These are phyloP conservation scores for Sclerodermus sp. DNA, from an alignment of 2,888 invertebrate species.

Conservation along the genomic window DNA sequence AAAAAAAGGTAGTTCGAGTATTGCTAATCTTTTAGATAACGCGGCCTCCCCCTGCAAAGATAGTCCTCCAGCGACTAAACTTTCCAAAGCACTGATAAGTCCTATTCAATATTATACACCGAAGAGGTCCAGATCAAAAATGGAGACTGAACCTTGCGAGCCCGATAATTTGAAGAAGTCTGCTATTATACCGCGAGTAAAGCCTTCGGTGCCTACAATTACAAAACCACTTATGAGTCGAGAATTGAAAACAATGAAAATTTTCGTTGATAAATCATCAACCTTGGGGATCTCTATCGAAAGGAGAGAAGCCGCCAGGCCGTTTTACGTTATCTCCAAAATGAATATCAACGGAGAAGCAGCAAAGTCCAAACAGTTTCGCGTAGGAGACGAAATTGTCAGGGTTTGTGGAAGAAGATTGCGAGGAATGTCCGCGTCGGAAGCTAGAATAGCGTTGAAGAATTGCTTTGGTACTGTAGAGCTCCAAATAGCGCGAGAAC, in stretches of 20 bases:
- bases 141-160: conserved; percentile 27
- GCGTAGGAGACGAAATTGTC: conserved; percentile 63
- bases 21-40: conserved; percentile 43
- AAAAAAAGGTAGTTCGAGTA: conserved; percentile 4
- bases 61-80: conserved; percentile 46
- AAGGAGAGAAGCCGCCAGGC: conserved; percentile 43
- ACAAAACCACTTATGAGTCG: conserved; percentile 33
- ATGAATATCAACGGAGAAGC: conserved; percentile 44
- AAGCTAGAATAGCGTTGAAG: conserved; percentile 42
- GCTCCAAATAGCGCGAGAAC: conserved; percentile 48
- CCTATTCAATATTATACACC: conserved; percentile 39
- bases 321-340: conserved; percentile 45
- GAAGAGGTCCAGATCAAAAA: conserved; percentile 42
- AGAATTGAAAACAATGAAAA: conserved; percentile 46
- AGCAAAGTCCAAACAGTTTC: conserved; percentile 55
- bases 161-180: background rate
- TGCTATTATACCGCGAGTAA: background rate
- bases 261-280: conserved; percentile 31
- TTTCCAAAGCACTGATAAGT: conserved; percentile 9
- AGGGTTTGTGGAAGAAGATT: conserved; percentile 63
- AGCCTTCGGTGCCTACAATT: background rate
- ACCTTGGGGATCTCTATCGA: conserved; percentile 44
- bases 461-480: conserved; percentile 43
- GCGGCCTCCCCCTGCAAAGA: conserved; percentile 50
- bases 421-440: conserved; percentile 54